Evolutionary conservation across 30 jellyfish, hydroid and myxozoan genomes (phyloP), one percentile per base, ranked within the genome.

Genomic region (Morbakka virulenta): DNA sequence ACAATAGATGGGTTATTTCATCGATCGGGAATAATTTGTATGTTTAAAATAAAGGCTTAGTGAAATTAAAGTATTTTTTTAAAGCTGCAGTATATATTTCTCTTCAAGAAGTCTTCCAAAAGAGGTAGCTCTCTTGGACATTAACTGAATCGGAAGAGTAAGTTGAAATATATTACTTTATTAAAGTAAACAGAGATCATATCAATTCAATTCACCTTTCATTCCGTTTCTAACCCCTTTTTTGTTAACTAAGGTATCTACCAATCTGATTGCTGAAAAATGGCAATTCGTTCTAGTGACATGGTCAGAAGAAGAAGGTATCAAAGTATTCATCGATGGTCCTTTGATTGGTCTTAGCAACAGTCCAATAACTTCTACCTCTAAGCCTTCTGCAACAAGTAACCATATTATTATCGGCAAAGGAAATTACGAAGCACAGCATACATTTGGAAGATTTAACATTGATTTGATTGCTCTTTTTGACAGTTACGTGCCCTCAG

Each of bases 231-330:
- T n/a, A n/a, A n/a, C n/a, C n/a, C n/a, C n/a, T n/a, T n/a, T 24
- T 48, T 2, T 48, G 22, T 1, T 0, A 2, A 2, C 24, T 21
- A 32, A 89, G 97, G 95, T 76, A 11, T 62, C 89, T 1, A 35
- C 86, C 21, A 64, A 71, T 12, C 67, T 89, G 28, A 47, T 64
- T 22, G n/a, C 28, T 1, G 72, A 51, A 0, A 61, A 80, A 51
- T 89, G 97, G 97, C 95, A 82, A 35, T 89, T 80, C 47, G 80
- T 89, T 41, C 63, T 89, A 62, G 85, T 73, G 36, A 89, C 97
- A 22, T 89, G 97, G 97, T 73, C 89, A 17, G 17, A 81, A 2
- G 71, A 28, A 27, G 65, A 62, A 11, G 97, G 97, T 2, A 64
- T 83, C 1, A n/a, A 63, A 52, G 24, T 89, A 24, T 89, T 80